Percentiles rank a stretch among this genome's conserved stretches.
These are phyloP conservation scores for Galaxias olidus DNA, from an alignment of 2,797 vertebrate genomes.

Conservation along the genomic window DNA sequence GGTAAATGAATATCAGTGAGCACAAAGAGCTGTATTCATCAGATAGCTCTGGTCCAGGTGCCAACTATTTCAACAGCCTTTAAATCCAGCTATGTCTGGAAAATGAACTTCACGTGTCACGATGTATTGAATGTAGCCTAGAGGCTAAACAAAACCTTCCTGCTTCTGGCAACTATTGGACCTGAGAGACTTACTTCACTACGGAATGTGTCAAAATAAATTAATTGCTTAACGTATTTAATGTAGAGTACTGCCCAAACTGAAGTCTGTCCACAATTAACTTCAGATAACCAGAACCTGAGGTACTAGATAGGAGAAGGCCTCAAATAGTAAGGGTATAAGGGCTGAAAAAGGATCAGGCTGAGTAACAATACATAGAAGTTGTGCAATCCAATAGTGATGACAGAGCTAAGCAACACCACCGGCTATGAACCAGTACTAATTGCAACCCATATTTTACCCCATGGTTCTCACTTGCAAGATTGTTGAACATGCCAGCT, in stretches of 20 bases:
- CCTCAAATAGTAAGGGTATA: constrained; percentile 1
- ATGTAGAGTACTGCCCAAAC: neutral
- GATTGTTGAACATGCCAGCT: constrained; percentile 6
- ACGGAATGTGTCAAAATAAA: constrained; percentile 1
- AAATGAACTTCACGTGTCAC: neutral
- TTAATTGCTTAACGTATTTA: neutral
- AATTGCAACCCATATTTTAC: neutral
- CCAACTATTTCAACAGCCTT: constrained; percentile 28
- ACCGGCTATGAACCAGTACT: constrained; percentile 1
- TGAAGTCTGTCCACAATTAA: constrained; percentile 5
- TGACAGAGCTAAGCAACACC: constrained; percentile 5
- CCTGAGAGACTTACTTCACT: too few species aligned
- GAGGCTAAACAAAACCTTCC: neutral
- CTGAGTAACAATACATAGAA: neutral
- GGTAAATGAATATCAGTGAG: constrained; percentile 31
- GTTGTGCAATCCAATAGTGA: neutral
- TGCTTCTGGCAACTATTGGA: neutral
- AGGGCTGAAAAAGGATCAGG: neutral
- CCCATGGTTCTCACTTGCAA: neutral
- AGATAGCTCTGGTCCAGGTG: constrained; percentile 27
- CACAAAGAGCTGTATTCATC: constrained; percentile 59
- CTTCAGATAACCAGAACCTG: constrained; percentile 14
- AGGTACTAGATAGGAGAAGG: neutral
- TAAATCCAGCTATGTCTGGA: constrained; percentile 14
- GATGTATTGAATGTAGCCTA: neutral